Base-by-base conservation (phyloP, 2,113 vertebrate genomes). In the Seriola quinqueradiata region DNA sequence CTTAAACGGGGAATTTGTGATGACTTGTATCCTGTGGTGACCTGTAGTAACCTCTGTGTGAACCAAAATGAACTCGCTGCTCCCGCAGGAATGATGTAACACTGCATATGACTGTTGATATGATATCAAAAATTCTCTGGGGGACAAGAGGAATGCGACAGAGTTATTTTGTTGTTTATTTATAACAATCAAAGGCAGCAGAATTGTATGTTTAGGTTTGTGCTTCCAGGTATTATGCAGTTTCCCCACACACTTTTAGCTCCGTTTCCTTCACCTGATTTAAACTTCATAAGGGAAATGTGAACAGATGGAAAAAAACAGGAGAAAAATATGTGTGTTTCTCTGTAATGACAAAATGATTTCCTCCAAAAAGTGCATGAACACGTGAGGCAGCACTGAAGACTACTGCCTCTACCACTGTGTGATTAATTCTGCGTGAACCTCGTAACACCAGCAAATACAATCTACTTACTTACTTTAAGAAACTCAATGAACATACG, bases 1-100 rank as follows among this genome's bases (percentile, higher is more conserved):
- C 59, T 25, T 36, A 17, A 69, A 76, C 32, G 0, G 44, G 75
- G 69, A 83, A 85, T 83, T 74, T 81, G 88, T 79, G 21, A 9
- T 0, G 50, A 82, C 87, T 85, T 82, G 86, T 90, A 10, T 63
- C 40, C 67, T 90, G 28, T 28, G 28, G 28, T 28, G 82, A 84
- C 75, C 83, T 75, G 21, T 9, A 81, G 59, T 83, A 79, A 89
- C 83, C 85, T 42, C 63, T 1, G 3, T 34, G 2, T 76, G 68
- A 84, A 71, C 50, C 72, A 57, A 3, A 81, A 25, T 79, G 70
- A 87, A 83, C 83, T 82, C 11, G 1, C 23, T 77, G 28, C 77
- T 67, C 40, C 42, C 36, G 54, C n/a, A 61, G 54, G 25, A 11
- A 25, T 70, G 40, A 55, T 25, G 54, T 25, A 76, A 78, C 23